A percentile compares a stretch with the other conserved stretches of the same genome.
These are phyloP conservation scores for Uria aalge DNA, from an alignment of 2,113 vertebrate genomes.

Conservation along the genomic window DNA sequence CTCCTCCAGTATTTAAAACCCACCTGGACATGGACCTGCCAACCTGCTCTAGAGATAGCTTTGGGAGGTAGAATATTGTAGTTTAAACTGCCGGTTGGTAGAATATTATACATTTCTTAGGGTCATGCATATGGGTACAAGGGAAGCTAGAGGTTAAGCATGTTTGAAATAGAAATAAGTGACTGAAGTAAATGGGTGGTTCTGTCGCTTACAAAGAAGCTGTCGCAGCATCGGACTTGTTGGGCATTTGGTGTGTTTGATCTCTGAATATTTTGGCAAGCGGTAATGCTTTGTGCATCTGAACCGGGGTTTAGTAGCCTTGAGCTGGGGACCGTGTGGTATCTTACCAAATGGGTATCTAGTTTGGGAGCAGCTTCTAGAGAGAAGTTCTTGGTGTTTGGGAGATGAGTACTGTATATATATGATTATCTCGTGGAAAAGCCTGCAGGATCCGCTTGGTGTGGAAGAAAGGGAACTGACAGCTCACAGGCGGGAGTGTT, in stretches of 20 bases:
- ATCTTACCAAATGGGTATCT: not conserved
- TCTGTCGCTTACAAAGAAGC: not conserved
- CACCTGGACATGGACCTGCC: fast-evolving
- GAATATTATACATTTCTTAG: not conserved
- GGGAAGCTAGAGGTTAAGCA: not conserved
- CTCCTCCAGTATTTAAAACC: not conserved
- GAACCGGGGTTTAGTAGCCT: not conserved
- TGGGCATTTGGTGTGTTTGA: not conserved
- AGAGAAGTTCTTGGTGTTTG: not conserved
- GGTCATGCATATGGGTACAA: not conserved
- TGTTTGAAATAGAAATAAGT: not conserved
- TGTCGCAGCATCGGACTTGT: fast-evolving
- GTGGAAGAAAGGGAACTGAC: not conserved
- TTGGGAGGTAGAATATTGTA: not conserved
- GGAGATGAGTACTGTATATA: not conserved
- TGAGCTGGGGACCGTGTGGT: not conserved
- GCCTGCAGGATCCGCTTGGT: not conserved
- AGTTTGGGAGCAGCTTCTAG: not conserved
- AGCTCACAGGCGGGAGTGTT: not conserved
- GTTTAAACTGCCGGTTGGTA: not conserved
- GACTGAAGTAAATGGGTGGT: not conserved
- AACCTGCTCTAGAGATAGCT: not conserved
- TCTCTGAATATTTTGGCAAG: not conserved
- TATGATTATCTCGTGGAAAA: not conserved
- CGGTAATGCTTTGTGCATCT: fast-evolving